These are phyloP conservation scores for Podarcis lilfordi DNA, from an alignment of 2,797 vertebrate species.

Conservation along the genomic window DNA sequence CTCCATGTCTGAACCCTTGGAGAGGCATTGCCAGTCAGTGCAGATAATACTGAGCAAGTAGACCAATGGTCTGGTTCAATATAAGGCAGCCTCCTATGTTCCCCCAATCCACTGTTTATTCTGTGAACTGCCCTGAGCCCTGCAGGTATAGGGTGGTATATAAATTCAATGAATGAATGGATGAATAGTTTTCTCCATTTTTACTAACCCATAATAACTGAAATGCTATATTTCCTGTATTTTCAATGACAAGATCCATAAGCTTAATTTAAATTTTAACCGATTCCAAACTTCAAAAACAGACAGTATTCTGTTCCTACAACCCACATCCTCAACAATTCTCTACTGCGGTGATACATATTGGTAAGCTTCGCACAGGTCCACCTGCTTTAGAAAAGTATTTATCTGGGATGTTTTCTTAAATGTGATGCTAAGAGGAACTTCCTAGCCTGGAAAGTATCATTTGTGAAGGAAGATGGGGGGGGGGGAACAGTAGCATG, in stretches of 20 bases:
- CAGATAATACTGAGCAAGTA: too few species aligned
- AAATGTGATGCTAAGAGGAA: neutral
- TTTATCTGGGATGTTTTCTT: neutral
- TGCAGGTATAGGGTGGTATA: too few species aligned
- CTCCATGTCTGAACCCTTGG: too few species aligned
- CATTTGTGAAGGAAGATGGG: neutral
- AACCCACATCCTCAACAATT: neutral
- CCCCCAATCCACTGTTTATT: too few species aligned
- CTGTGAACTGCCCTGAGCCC: too few species aligned
- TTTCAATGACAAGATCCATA: neutral
- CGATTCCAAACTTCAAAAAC: neutral
- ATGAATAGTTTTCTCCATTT: neutral
- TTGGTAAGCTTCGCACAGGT: neutral
- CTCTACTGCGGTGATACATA: neutral
- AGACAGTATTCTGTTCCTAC: neutral
- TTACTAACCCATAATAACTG: neutral
- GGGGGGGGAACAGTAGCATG: too few species aligned
- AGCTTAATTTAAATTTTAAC: neutral
- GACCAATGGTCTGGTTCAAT: too few species aligned
- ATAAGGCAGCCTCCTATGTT: too few species aligned
- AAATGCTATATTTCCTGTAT: neutral
- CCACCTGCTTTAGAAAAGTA: too few species aligned
- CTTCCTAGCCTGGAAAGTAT: neutral
- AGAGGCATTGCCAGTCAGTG: too few species aligned
- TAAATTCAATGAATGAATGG: too few species aligned